phyloP scores from a whole-genome alignment of 1,140 invertebrate species.

The Drosophila arawakana region DNA sequence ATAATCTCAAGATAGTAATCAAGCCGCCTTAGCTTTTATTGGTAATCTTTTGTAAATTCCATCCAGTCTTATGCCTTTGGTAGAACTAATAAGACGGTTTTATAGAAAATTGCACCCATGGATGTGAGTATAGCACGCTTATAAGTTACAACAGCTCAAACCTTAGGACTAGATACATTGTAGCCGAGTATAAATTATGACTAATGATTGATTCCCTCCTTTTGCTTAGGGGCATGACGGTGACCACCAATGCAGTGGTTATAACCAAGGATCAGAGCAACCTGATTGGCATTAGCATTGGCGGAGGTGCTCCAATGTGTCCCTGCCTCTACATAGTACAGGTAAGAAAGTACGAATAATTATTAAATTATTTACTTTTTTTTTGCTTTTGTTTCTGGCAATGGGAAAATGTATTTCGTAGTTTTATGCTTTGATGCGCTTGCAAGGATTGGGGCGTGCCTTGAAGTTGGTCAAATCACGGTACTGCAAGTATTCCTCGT shows the following conservation, averaged over 20 bases:
- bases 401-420: background rate
- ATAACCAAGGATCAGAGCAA: constrained; percentile 97
- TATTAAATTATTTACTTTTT: constrained; percentile 1
- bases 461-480: constrained; percentile 58
- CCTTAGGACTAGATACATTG: background rate
- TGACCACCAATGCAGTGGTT: constrained; percentile 96
- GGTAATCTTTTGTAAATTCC: constrained; percentile 7
- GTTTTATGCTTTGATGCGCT: background rate
- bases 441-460: constrained; percentile 57
- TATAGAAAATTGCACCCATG: constrained; percentile 54
- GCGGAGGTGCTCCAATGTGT: constrained; percentile 97
- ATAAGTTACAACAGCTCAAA: constrained; percentile 3
- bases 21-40: background rate
- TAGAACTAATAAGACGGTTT: constrained; percentile 55
- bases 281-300: constrained; percentile 98
- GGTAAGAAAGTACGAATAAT: constrained; percentile 85
- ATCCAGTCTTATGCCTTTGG: constrained; percentile 19
- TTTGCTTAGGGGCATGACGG: constrained; percentile 95
- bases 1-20: too few relatives aligned
- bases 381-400: background rate
- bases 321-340: constrained; percentile 99
- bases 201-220: background rate
- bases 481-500: constrained; percentile 15
- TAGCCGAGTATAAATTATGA: too few relatives aligned
- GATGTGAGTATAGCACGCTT: constrained; percentile 63